Evolutionary conservation across 2,113 vertebrate species (phyloP).

Genomic region (Heliornis fulica): DNA sequence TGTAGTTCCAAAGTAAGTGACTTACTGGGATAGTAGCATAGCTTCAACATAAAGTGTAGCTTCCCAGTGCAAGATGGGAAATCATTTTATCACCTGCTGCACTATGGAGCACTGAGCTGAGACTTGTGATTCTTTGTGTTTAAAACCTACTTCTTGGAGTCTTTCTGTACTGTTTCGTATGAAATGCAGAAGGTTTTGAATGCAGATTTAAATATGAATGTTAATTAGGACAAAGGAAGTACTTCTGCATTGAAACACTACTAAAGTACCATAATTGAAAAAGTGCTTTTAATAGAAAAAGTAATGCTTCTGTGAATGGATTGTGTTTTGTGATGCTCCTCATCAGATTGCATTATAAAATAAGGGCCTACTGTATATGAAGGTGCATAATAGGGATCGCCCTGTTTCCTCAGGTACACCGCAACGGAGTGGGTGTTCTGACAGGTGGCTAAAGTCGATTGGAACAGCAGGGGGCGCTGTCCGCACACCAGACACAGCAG

Average conservation of each 20-base stretch:
- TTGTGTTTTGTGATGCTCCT: neutral
- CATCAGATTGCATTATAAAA: neutral
- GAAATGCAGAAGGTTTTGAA: neutral
- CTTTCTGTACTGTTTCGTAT: neutral
- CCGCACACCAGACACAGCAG: neutral
- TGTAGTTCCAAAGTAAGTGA: neutral
- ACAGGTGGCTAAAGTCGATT: neutral
- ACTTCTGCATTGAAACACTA: neutral
- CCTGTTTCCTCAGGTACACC: neutral
- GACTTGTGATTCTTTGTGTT: neutral
- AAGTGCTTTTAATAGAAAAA: neutral
- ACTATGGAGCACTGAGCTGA: neutral
- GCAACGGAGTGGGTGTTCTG: too few relatives aligned
- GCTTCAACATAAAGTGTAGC: neutral
- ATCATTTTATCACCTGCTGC: neutral
- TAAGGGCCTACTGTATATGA: neutral
- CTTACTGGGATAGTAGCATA: neutral
- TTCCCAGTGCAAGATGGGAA: neutral
- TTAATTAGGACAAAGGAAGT: neutral
- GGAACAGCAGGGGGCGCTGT: neutral
- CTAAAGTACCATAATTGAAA: neutral
- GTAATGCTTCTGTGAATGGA: neutral
- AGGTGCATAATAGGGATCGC: neutral
- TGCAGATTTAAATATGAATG: neutral
- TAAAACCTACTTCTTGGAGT: neutral